Evolutionary conservation across 2,797 vertebrate genomes (phyloP).

Genomic region (Propithecus deckenii): DNA sequence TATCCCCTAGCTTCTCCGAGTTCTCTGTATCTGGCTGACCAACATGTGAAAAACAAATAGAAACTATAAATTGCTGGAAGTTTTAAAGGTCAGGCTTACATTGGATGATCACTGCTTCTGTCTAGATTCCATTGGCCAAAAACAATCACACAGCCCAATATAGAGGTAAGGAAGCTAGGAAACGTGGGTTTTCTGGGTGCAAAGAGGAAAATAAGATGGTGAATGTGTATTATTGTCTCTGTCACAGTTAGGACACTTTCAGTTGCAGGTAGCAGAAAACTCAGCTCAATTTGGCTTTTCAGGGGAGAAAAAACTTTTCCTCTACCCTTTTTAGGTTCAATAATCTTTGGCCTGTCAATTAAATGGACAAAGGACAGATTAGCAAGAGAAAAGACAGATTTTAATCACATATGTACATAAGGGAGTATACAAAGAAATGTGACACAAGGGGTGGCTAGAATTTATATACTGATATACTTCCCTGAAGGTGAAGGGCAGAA

Average conservation of each 20-base stretch:
- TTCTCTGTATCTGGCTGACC: neutral
- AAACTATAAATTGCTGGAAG: neutral
- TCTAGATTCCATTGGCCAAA: neutral
- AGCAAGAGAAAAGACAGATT: conserved; percentile 32
- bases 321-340: neutral
- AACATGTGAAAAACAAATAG: neutral
- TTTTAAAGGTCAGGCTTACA: conserved; percentile 24
- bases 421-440: conserved; percentile 26
- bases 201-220: neutral
- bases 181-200: neutral
- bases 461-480: neutral
- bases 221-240: neutral
- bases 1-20: neutral
- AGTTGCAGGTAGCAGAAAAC: conserved; percentile 8
- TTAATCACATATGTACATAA: neutral
- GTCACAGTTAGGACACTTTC: neutral
- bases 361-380: conserved; percentile 14
- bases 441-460: neutral
- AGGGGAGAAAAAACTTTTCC: neutral
- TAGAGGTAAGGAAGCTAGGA: neutral
- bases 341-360: neutral
- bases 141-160: neutral
- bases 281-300: neutral
- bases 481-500: neutral
- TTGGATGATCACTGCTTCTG: neutral